A percentile compares a stretch with the other conserved stretches of the same genome.
These are phyloP conservation scores for Rousettus madagascariensis DNA, from an alignment of 2,797 vertebrate genomes.

Conservation along the genomic window DNA sequence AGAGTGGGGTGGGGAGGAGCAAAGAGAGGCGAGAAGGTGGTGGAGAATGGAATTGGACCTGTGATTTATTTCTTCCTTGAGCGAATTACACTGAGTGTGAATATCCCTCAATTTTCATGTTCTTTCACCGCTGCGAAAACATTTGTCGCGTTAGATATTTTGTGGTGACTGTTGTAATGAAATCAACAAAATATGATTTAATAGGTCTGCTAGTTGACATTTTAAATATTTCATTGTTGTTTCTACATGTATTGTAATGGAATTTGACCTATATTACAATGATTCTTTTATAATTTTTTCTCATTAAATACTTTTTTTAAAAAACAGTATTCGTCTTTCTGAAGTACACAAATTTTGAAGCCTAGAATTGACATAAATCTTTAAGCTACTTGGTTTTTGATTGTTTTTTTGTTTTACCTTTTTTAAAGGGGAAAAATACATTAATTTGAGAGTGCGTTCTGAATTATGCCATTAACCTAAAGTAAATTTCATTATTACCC, in stretches of 20 bases:
- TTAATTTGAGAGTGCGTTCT: neutral
- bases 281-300: neutral
- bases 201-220: neutral
- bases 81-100: neutral
- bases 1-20: neutral
- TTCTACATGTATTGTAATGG: slow-evolving; percentile 22
- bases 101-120: neutral
- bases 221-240: slow-evolving; percentile 22
- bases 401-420: neutral
- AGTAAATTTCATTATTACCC: neutral
- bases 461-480: neutral
- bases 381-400: neutral
- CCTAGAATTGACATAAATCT: neutral
- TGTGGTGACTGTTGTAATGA: slow-evolving; percentile 17
- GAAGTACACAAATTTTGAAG: neutral
- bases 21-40: neutral
- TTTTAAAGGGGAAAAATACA: neutral
- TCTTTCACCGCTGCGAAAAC: neutral
- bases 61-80: neutral
- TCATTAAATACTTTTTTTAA: neutral
- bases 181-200: slow-evolving; percentile 24
- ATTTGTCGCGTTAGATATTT: neutral
- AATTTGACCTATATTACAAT: slow-evolving; percentile 1
- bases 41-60: neutral
- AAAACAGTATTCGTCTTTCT: neutral